Conservation (phyloP, 2,888 invertebrate genomes). For the Automeris io region DNA sequence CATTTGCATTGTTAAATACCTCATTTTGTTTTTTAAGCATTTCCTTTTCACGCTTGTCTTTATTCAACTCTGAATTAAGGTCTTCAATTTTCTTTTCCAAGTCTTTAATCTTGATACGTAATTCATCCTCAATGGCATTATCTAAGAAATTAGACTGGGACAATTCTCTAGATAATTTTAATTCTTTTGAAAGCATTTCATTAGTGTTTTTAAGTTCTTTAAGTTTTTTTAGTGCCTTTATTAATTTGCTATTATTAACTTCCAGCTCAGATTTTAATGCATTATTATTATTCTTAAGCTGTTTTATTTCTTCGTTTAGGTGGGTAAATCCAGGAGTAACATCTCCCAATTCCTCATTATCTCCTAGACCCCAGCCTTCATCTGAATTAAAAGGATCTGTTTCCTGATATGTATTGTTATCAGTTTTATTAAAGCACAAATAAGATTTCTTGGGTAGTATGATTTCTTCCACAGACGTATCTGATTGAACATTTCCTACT, state of each 20-base stretch:
- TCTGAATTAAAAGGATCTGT: constrained; percentile 63
- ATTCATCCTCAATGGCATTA: constrained; percentile 87
- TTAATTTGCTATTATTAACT: constrained; percentile 81
- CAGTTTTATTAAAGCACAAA: constrained; percentile 59
- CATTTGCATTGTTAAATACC: constrained; percentile 84
- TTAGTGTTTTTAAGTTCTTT: constrained; percentile 87
- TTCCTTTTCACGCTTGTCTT: constrained; percentile 81
- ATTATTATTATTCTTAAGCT: constrained; percentile 76
- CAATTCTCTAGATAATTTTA: constrained; percentile 69
- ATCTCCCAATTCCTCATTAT: constrained; percentile 42
- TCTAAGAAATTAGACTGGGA: constrained; percentile 81
- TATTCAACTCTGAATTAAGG: constrained; percentile 73
- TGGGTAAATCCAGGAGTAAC: constrained; percentile 66
- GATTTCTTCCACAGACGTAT: constrained; percentile 39
- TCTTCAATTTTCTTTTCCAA: constrained; percentile 82
- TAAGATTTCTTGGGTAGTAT: constrained; percentile 76
- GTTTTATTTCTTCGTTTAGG: constrained; percentile 76
- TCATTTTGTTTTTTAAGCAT: constrained; percentile 83
- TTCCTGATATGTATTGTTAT: constrained; percentile 23
- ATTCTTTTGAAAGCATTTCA: constrained; percentile 76
- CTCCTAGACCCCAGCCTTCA: constrained; percentile 65
- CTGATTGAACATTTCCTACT: constrained; percentile 14
- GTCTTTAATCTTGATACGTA: constrained; percentile 80
- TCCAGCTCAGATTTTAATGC: constrained; percentile 79
- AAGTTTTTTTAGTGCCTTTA: constrained; percentile 88